Evolutionary conservation across 2,113 vertebrate genomes (phyloP), one percentile per base, ranked within the genome.

Genomic region (Odontophorus gujanensis): DNA sequence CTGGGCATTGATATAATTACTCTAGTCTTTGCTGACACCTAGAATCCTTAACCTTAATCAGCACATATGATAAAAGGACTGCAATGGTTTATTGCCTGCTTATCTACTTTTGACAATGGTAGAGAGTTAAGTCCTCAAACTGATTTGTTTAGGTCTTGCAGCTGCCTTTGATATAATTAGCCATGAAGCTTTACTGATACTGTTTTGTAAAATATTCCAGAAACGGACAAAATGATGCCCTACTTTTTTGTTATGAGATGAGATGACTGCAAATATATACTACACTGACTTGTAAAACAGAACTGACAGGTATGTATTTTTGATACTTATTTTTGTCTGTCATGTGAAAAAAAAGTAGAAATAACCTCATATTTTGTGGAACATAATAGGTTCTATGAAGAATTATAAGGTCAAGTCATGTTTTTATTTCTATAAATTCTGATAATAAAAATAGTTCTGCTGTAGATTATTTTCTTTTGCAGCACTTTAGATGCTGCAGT

Each of bases 61-160:
- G 34, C 79, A 57, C 43, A n/a, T 72, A 55, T 18, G 66, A 58
- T 28, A 72, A 47, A 13, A 89, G n/a, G 79, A 63, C 42, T 55
- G 61, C 34, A 81, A 43, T 80, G 10, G 63, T 83, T 74, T 89
- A 62, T 71, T 88, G 76, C 53, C 50, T 89, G 55, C 30, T 89
- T 92, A 59, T 71, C 66, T 78, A 24, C 18, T 78, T 30, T 78
- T 83, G 55, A 61, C 85, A 91, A 71, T 9, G 7, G 24, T 28
- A 63, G 26, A 45, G 65, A 91, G 65, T 89, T 62, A 81, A 85
- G 78, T 51, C 69, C 57, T 93, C 69, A 75, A 63, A 87, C 47
- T 75, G 42, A 91, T 94, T 91, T 92, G 22, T 92, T 74, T 92
- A 77, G 77, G 59, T 95, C 61, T 81, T 87, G 24, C 38, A 92